Evolutionary conservation across 1,140 invertebrate genomes (phyloP).

Genomic region (Plectrocnemia conspersa): DNA sequence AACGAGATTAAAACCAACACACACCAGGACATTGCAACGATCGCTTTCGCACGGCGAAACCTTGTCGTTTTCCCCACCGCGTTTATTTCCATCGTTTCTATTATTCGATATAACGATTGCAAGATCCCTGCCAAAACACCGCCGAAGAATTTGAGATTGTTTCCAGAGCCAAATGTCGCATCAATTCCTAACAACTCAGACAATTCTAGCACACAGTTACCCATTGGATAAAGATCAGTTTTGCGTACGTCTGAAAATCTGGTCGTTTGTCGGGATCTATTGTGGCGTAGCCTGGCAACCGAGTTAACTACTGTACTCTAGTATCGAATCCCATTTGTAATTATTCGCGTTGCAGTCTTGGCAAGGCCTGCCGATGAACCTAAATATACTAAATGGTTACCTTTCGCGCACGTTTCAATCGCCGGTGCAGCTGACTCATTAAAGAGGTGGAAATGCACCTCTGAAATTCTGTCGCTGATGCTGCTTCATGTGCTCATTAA

Average conservation of each 20-base stretch:
- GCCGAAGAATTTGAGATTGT: neutral
- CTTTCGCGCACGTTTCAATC: slow-evolving; percentile 5
- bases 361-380: slow-evolving; percentile 3
- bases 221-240: no score
- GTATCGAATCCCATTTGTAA: slow-evolving; percentile 11
- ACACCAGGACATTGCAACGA: no score
- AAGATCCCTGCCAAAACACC: slow-evolving; percentile 7
- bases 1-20: no score
- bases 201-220: no score
- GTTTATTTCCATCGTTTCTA: slow-evolving; percentile 6
- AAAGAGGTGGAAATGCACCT: neutral
- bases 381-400: slow-evolving; percentile 5
- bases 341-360: slow-evolving; percentile 3
- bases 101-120: slow-evolving; percentile 9
- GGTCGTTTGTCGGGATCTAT: no score
- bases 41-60: no score
- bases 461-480: no score
- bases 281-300: neutral
- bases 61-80: no score
- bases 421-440: slow-evolving; percentile 7
- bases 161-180: neutral
- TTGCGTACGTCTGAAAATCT: no score
- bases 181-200: no score
- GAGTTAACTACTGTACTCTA: neutral
- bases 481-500: no score